Percentiles rank a stretch among this genome's conserved stretches.
These are phyloP conservation scores for Yoshiicerus persimilis DNA, from an alignment of 1,140 invertebrate genomes.

Conservation along the genomic window DNA sequence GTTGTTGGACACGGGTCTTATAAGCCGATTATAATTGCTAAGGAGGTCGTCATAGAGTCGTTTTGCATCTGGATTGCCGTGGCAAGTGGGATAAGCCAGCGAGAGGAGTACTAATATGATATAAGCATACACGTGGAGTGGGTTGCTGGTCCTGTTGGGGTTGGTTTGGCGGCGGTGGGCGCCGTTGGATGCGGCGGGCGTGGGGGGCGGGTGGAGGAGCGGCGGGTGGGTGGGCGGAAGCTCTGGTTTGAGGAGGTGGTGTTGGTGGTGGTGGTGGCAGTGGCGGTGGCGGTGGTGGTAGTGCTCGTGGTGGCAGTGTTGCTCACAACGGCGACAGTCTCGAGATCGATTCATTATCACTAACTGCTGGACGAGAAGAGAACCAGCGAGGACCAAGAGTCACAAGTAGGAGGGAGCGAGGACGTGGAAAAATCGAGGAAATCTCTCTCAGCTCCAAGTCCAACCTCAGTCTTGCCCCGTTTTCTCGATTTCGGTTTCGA, in stretches of 20 bases:
- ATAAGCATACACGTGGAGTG: conserved; percentile 25
- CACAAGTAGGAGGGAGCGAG: not conserved
- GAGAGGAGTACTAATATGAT: conserved; percentile 27
- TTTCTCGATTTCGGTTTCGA: not conserved
- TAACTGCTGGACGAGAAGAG: not conserved
- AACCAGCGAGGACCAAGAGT: not conserved
- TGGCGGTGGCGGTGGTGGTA: not conserved
- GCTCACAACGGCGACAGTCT: not conserved
- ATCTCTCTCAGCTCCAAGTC: not conserved
- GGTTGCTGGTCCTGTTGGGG: not conserved
- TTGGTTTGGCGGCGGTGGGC: not conserved
- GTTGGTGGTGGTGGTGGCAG: not conserved
- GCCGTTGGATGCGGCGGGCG: not conserved
- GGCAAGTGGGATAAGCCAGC: conserved; percentile 56
- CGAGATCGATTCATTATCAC: conserved; percentile 24
- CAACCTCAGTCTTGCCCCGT: not conserved
- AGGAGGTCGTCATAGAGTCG: conserved; percentile 91
- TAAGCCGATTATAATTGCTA: conserved; percentile 93
- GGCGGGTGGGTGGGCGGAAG: not conserved
- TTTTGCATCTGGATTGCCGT: conserved; percentile 77
- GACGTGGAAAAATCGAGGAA: not conserved
- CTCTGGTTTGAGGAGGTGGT: not conserved
- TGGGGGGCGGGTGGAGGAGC: not conserved
- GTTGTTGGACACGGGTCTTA: conserved; percentile 89
- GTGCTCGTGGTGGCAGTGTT: not conserved